Evolutionary conservation across 2,797 vertebrate species (phyloP).

Genomic region (Monodelphis domestica): DNA sequence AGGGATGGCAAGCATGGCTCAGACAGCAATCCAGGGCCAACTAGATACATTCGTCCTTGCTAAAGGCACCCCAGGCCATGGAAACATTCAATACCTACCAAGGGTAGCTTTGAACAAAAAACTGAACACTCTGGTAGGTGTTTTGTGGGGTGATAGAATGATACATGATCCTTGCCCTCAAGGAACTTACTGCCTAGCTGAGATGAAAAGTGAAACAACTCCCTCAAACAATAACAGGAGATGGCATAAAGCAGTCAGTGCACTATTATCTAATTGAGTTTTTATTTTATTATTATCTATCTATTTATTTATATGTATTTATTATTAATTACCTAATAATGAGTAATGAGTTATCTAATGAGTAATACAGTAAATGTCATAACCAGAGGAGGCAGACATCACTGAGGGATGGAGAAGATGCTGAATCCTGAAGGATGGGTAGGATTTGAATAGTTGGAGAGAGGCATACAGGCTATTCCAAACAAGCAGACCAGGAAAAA

Average conservation of each 20-base stretch:
- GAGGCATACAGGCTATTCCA: background rate
- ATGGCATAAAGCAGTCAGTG: background rate
- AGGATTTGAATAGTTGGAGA: background rate
- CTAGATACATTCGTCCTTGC: background rate
- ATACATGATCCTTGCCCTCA: background rate
- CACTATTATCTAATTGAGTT: no score
- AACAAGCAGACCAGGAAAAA: background rate
- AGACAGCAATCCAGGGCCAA: slow-evolving; percentile 67
- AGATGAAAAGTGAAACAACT: background rate
- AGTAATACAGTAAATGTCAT: background rate
- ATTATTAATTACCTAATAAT: no score
- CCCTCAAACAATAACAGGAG: background rate
- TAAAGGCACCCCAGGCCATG: background rate
- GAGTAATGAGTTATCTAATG: background rate
- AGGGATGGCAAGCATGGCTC: slow-evolving; percentile 60
- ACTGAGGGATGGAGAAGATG: background rate
- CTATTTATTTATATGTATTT: no score
- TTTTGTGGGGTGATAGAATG: background rate
- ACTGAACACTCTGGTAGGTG: background rate
- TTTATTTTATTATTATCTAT: no score
- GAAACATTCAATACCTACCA: background rate
- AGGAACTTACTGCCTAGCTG: background rate
- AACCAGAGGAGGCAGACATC: background rate
- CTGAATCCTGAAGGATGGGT: background rate
- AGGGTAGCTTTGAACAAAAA: background rate